These are phyloP conservation scores for Buteo buteo DNA, from an alignment of 2,113 vertebrate genomes.

Conservation along the genomic window DNA sequence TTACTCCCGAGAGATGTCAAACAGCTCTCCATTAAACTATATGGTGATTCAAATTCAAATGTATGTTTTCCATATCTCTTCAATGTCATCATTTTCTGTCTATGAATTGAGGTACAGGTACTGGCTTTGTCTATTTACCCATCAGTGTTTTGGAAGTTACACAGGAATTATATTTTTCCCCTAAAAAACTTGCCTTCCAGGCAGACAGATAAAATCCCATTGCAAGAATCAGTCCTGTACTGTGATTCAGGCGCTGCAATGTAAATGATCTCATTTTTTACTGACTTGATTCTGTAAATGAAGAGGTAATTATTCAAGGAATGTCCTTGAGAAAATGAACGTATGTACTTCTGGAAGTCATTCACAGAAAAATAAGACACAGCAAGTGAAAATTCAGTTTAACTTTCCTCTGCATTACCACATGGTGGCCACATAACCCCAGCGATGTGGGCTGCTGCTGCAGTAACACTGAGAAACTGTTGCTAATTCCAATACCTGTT, in stretches of 20 bases:
- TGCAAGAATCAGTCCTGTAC: not conserved
- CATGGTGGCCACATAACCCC: slow-evolving; percentile 36
- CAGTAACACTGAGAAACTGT: not conserved
- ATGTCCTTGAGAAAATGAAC: not conserved
- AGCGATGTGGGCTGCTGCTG: not conserved
- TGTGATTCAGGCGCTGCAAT: not conserved
- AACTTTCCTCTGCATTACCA: not conserved
- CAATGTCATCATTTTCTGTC: not conserved
- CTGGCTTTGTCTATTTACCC: not conserved
- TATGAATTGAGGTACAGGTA: not conserved
- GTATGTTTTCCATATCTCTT: not conserved
- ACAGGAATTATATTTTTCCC: not conserved
- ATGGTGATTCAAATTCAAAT: not conserved
- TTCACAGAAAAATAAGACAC: accelerated
- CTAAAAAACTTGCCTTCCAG: not conserved
- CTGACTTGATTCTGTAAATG: not conserved
- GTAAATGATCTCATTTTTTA: not conserved
- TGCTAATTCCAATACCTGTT: not conserved
- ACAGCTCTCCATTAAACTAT: not conserved
- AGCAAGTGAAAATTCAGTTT: not conserved
- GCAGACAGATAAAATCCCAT: not conserved
- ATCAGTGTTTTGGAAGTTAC: not conserved
- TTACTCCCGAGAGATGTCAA: not conserved
- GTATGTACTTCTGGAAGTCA: not conserved
- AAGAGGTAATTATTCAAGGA: not conserved